phyloP scores from a whole-genome alignment of 2,113 vertebrate genomes.

The Menidia beryllina region DNA sequence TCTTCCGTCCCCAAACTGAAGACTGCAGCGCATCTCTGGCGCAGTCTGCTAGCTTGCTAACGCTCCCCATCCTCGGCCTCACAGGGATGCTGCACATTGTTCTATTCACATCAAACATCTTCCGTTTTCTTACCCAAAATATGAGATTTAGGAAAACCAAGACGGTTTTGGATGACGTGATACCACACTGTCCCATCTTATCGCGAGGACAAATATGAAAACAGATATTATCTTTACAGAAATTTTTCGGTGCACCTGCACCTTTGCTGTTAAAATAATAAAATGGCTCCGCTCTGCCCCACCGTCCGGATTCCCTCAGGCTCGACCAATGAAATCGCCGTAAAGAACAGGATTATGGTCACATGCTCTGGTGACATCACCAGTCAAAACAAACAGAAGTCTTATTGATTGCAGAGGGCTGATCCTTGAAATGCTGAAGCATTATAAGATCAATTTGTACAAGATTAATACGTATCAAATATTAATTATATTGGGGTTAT shows the following conservation, averaged over 20 bases:
- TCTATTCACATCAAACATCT: slow-evolving; percentile 12
- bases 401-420: too few relatives aligned
- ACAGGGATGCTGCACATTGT: slow-evolving; percentile 51
- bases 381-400: slow-evolving; percentile 61
- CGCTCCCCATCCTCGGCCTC: slow-evolving; percentile 34
- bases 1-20: background rate
- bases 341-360: background rate
- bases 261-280: slow-evolving; percentile 66
- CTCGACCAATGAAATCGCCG: slow-evolving; percentile 57
- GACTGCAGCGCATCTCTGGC: slow-evolving; percentile 52
- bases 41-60: slow-evolving; percentile 64
- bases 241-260: slow-evolving; percentile 67
- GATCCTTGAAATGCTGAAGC: too few relatives aligned
- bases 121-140: slow-evolving; percentile 90
- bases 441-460: too few relatives aligned
- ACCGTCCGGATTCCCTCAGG: slow-evolving; percentile 26
- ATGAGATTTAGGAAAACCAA: slow-evolving; percentile 97
- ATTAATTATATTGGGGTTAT: too few relatives aligned
- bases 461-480: too few relatives aligned
- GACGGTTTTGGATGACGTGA: slow-evolving; percentile 97
- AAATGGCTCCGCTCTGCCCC: slow-evolving; percentile 75
- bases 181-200: slow-evolving; percentile 90
- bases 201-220: background rate
- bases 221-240: background rate
- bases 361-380: slow-evolving; percentile 53